phyloP scores from a whole-genome alignment of 2,113 vertebrate genomes.

The Noturus placidus region DNA sequence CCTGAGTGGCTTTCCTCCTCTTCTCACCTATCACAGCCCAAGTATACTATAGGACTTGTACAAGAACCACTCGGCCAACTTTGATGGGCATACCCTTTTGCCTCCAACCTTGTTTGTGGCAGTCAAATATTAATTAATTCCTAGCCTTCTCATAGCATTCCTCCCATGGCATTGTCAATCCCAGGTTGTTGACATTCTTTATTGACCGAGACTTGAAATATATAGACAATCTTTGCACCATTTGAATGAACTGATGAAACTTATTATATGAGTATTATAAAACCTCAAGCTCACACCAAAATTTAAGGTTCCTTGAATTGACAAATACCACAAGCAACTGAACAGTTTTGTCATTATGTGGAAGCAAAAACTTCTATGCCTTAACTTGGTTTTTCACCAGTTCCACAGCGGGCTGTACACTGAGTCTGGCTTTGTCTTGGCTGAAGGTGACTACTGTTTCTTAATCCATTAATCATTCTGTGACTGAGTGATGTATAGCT shows the following conservation, averaged over 20 bases:
- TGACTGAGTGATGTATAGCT: not conserved
- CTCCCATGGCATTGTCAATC: not conserved
- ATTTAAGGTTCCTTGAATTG: not conserved
- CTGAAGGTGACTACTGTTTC: conserved; percentile 81
- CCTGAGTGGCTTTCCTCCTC: not conserved
- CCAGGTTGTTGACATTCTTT: not conserved
- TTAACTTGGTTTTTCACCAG: conserved; percentile 80
- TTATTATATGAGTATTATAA: not conserved
- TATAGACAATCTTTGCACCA: not conserved
- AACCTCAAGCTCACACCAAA: not conserved
- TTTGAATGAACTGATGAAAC: not conserved
- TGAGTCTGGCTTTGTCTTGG: conserved; percentile 91
- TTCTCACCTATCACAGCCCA: not conserved
- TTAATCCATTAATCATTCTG: not conserved
- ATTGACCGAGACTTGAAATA: not conserved
- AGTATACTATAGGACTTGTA: not conserved
- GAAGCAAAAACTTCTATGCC: conserved; percentile 49
- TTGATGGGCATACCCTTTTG: not conserved
- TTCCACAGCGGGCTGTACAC: conserved; percentile 96
- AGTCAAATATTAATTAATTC: not conserved
- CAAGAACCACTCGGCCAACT: not conserved
- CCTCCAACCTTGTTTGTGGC: not conserved
- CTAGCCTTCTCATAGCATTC: not conserved
- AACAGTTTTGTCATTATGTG: not conserved
- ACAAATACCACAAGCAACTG: not conserved